Percentiles rank a stretch among this genome's conserved stretches.
phyloP scores from a whole-genome alignment of 1,140 invertebrate genomes.

The Amphibalanus amphitrite region DNA sequence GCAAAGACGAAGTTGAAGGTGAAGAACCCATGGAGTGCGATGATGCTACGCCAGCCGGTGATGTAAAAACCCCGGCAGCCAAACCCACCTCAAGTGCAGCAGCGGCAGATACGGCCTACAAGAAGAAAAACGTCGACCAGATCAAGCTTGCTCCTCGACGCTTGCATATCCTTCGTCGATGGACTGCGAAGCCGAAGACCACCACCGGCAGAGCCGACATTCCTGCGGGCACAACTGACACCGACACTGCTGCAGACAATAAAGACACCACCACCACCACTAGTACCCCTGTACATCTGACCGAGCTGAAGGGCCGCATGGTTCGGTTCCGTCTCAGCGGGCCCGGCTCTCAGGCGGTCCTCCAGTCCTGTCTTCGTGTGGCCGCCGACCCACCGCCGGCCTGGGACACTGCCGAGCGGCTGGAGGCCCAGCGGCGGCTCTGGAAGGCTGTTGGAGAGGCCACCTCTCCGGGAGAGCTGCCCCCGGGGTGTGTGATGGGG shows the following conservation, averaged over 20 bases:
- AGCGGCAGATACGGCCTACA: neutral
- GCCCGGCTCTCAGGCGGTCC: conserved; percentile 46
- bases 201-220: too few species aligned
- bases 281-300: conserved; percentile 26
- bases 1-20: too few species aligned
- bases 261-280: too few species aligned
- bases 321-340: conserved; percentile 66
- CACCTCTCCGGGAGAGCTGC: conserved; percentile 39
- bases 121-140: conserved; percentile 17
- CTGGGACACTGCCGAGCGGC: neutral
- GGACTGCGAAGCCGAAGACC: too few species aligned
- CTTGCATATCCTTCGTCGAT: neutral
- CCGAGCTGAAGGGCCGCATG: conserved; percentile 44
- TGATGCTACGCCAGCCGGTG: neutral
- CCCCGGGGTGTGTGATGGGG: conserved; percentile 48
- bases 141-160: conserved; percentile 14
- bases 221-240: too few species aligned
- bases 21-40: neutral
- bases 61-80: neutral
- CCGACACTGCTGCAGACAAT: too few species aligned
- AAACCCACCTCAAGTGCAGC: too few species aligned
- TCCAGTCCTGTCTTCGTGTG: conserved; percentile 23
- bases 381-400: neutral
- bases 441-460: neutral
- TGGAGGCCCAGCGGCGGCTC: neutral